Percentiles rank a stretch among this genome's conserved stretches.
phyloP scores from a whole-genome alignment of 2,113 vertebrate genomes.

The Gavia stellata region DNA sequence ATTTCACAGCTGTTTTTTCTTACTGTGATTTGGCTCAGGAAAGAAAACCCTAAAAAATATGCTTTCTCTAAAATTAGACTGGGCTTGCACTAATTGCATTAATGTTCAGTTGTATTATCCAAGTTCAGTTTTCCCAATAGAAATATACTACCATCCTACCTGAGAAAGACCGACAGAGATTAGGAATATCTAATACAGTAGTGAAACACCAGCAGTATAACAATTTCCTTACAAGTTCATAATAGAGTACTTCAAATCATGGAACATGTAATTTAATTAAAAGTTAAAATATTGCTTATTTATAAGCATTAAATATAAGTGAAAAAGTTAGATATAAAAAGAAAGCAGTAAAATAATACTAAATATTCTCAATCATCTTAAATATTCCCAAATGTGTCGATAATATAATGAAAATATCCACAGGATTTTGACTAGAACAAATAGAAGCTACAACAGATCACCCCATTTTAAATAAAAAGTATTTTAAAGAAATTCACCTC shows the following conservation, averaged over 20 bases:
- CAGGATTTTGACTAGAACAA: background rate
- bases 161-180: background rate
- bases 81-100: background rate
- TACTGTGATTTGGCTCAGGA: background rate
- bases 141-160: background rate
- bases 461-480: background rate
- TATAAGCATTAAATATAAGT: background rate
- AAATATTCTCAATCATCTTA: background rate
- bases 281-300: background rate
- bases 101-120: background rate
- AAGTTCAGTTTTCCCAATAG: background rate
- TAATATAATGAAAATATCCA: background rate
- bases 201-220: background rate
- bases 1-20: background rate
- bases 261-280: background rate
- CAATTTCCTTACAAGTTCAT: background rate
- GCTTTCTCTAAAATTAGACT: background rate
- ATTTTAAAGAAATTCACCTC: background rate
- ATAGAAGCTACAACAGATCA: background rate
- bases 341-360: background rate
- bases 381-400: background rate
- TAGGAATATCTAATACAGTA: background rate
- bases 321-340: background rate
- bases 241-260: background rate
- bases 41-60: background rate